These are phyloP conservation scores for Penaeus monodon DNA, from an alignment of 2,888 invertebrate genomes.

Conservation along the genomic window DNA sequence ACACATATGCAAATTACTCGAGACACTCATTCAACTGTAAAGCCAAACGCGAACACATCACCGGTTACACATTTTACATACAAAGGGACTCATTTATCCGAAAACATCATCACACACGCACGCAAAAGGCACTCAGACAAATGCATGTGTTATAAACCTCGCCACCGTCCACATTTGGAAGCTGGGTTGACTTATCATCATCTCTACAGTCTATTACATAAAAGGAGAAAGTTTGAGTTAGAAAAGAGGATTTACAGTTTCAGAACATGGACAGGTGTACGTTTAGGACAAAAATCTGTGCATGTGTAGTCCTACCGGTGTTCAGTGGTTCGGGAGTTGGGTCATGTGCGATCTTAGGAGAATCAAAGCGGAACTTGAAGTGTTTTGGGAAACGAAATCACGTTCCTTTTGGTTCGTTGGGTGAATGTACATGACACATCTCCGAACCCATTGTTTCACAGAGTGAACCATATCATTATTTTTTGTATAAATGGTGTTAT, in stretches of 20 bases:
- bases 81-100: conserved; percentile 1
- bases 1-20: too few relatives aligned
- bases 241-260: conserved; percentile 38
- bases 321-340: too few relatives aligned
- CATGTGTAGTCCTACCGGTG: not conserved
- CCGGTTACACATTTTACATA: not conserved
- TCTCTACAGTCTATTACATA: conserved; percentile 51
- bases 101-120: not conserved
- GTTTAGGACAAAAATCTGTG: conserved; percentile 10
- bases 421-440: too few relatives aligned
- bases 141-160: conserved; percentile 29
- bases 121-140: not conserved
- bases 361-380: too few relatives aligned
- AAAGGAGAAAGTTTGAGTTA: conserved; percentile 60
- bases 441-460: too few relatives aligned
- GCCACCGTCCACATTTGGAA: conserved; percentile 48
- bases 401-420: too few relatives aligned
- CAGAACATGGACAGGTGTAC: not conserved
- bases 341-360: too few relatives aligned
- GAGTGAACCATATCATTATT: too few relatives aligned
- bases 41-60: too few relatives aligned
- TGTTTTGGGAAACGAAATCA: too few relatives aligned
- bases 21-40: too few relatives aligned
- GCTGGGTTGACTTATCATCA: conserved; percentile 49
- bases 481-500: too few relatives aligned